Conservation (phyloP, 2,797 vertebrate species). For the Craterocephalus amniculus region DNA sequence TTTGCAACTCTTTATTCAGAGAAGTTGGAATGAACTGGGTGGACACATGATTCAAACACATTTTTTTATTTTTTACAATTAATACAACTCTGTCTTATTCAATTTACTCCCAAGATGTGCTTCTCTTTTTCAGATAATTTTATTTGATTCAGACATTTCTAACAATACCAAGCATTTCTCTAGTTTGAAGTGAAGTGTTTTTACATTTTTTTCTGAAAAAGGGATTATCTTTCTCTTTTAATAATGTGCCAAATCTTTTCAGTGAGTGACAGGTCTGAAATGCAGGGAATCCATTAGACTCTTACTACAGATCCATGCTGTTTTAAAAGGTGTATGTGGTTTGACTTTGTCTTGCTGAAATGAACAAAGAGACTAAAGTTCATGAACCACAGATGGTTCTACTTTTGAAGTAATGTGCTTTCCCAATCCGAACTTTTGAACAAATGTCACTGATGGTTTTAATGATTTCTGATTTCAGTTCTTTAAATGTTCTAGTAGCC, state of each 20-base stretch:
- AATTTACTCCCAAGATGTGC: neutral
- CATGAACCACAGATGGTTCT: neutral
- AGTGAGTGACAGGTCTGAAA: neutral
- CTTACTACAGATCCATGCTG: neutral
- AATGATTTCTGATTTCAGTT: no score
- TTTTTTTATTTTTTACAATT: neutral
- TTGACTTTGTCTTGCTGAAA: neutral
- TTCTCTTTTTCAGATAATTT: neutral
- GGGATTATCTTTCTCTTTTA: neutral
- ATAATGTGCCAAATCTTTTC: neutral
- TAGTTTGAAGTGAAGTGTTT: no score
- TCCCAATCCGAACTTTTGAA: neutral
- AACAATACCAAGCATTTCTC: no score
- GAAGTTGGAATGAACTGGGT: neutral
- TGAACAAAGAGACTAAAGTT: neutral
- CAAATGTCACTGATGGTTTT: no score
- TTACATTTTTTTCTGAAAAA: neutral
- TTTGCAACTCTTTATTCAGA: neutral
- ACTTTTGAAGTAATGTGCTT: neutral
- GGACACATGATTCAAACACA: neutral
- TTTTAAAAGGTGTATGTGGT: neutral
- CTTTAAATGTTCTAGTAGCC: neutral
- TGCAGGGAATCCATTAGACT: neutral
- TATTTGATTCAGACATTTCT: no score
- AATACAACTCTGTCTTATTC: neutral